Evolutionary conservation across 2,113 vertebrate species (phyloP).

Genomic region (Ochotona princeps): DNA sequence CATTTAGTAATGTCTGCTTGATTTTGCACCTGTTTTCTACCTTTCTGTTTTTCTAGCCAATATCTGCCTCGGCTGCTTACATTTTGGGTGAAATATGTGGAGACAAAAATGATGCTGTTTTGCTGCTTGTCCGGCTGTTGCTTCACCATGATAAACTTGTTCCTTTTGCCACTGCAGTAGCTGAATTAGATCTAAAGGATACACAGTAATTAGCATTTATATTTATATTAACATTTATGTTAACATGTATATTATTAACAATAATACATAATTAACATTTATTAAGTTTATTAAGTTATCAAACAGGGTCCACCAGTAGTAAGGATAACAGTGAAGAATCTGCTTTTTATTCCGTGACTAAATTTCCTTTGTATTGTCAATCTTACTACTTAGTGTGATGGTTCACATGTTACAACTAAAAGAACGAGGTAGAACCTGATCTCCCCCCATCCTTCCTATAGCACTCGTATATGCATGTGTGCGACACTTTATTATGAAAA

Average conservation of each 20-base stretch:
- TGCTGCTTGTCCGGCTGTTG: conserved; percentile 94
- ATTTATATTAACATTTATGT: conserved; percentile 54
- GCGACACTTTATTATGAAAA: not conserved
- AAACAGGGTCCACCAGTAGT: not conserved
- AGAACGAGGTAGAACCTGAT: not conserved
- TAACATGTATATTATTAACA: too few relatives aligned
- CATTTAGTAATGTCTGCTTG: conserved; percentile 16
- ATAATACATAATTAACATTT: too few relatives aligned
- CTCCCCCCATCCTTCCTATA: not conserved
- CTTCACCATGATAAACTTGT: conserved; percentile 96
- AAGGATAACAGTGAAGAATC: not conserved
- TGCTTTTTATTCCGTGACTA: not conserved
- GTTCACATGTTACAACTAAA: conserved; percentile 6
- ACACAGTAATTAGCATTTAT: conserved; percentile 91
- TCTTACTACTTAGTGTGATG: conserved; percentile 24
- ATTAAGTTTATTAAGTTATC: conserved; percentile 6
- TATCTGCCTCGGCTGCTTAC: conserved; percentile 96
- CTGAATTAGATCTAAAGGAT: conserved; percentile 94
- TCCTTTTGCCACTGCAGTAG: conserved; percentile 94
- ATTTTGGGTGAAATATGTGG: conserved; percentile 96
- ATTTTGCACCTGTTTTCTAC: conserved; percentile 34
- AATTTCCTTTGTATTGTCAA: not conserved
- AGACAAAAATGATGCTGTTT: conserved; percentile 94
- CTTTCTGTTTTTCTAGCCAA: conserved; percentile 87
- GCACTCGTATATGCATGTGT: not conserved